Evolutionary conservation across 2,797 vertebrate species (phyloP).

Genomic region (Poecilia gillii): DNA sequence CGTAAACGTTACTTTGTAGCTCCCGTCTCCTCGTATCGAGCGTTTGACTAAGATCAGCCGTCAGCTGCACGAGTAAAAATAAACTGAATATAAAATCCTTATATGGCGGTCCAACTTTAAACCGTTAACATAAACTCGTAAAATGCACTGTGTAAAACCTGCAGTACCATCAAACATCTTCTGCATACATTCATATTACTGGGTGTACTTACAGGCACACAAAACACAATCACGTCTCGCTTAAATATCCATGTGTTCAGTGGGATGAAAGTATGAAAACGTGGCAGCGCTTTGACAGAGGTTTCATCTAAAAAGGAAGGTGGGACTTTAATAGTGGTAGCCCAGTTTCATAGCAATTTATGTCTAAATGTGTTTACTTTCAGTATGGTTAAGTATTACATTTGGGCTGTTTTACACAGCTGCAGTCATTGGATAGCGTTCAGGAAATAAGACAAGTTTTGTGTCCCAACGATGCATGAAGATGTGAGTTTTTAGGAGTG

Average conservation of each 20-base stretch:
- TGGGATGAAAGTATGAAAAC: not conserved
- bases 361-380: not conserved
- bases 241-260: not conserved
- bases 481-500: not conserved
- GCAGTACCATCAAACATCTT: not conserved
- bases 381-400: not conserved
- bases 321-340: not conserved
- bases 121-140: conserved; percentile 3
- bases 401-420: not conserved
- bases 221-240: not conserved
- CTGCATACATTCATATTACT: not conserved
- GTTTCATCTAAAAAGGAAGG: not conserved
- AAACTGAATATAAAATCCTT: not conserved
- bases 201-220: conserved; percentile 6
- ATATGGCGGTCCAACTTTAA: not conserved
- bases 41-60: not conserved
- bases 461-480: not conserved
- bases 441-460: not conserved
- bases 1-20: not conserved
- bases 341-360: not conserved
- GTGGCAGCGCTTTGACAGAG: not conserved
- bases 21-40: not conserved
- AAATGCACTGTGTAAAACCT: not conserved
- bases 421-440: not conserved
- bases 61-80: not conserved